Evolutionary conservation across 2,113 vertebrate genomes (phyloP), one percentile per base, ranked within the genome.

Genomic region (Aramus guarauna): DNA sequence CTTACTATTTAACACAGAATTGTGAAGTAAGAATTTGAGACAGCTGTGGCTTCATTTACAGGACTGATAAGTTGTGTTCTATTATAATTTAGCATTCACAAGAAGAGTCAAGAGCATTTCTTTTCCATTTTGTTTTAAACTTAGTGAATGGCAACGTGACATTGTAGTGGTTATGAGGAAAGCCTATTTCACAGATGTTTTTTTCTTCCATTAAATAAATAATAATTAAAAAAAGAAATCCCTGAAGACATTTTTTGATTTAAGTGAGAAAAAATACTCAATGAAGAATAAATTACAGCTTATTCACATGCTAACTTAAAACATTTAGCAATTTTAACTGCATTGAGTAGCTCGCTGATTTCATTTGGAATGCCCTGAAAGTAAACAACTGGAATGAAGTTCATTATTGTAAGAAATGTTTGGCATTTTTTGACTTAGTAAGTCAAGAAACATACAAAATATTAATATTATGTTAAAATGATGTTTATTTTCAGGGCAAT

Each of bases 11-110:
- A 78, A 95, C n/a, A 93, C 3, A 90, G 72, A 95, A 97, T 84
- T 96, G 37, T 93, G 84, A 97, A 90, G 39, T 52, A 92, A 92
- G 77, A 96, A 94, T 91, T 95, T 36, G 74, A 95, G 92, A 77
- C 48, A 96, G 45, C 48, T 95, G 75, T 77, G 83, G 72, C 62
- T 96, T 89, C 84, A 78, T 82, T 96, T 34, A 93, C 45, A 95
- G 20, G 68, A 92, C 26, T 80, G 86, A 45, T 81, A 76, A 88
- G 4, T 34, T 60, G 9, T 20, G 3, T 86, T 93, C 34, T 55
- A 67, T 92, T 94, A 85, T 81, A 68, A 89, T 66, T 91, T 84
- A 84, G 5, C 47, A 85, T 86, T 92, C 59, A 71, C 47, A 82
- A 92, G 85, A 59, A 79, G 55, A 94, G 29, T 59, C 27, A 85